Conservation (phyloP, 2,113 vertebrate species). For the Piliocolobus tephrosceles region DNA sequence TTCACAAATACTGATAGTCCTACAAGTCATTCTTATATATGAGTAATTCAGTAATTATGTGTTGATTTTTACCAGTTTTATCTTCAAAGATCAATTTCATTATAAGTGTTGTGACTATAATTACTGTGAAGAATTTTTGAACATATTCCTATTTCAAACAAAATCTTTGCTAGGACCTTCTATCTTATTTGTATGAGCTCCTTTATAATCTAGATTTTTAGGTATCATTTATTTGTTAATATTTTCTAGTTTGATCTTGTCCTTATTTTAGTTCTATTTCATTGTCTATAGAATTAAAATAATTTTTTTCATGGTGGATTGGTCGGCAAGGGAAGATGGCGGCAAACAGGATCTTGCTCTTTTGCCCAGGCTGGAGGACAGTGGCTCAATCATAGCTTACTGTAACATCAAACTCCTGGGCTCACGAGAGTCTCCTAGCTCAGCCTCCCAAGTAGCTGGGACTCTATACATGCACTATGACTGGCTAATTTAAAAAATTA, state of each 20-base stretch:
- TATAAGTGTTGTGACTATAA: background rate
- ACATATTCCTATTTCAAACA: background rate
- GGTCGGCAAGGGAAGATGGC: rapidly evolving
- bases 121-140: background rate
- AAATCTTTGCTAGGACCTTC: background rate
- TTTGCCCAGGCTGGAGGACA: background rate
- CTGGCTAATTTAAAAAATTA: background rate
- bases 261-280: conserved; percentile 11
- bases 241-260: background rate
- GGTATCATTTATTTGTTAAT: background rate
- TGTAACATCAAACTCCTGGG: background rate
- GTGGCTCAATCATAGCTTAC: background rate
- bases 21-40: background rate
- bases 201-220: background rate
- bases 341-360: background rate
- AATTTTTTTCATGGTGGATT: too few species aligned
- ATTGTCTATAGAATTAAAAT: background rate
- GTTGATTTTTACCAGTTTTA: background rate
- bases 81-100: conserved; percentile 19
- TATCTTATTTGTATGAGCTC: background rate
- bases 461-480: background rate
- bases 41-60: background rate
- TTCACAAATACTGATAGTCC: background rate
- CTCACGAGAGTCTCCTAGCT: too few species aligned
- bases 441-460: too few species aligned